phyloP scores from a whole-genome alignment of 2,797 vertebrate species.

The Fistularia commersonii region DNA sequence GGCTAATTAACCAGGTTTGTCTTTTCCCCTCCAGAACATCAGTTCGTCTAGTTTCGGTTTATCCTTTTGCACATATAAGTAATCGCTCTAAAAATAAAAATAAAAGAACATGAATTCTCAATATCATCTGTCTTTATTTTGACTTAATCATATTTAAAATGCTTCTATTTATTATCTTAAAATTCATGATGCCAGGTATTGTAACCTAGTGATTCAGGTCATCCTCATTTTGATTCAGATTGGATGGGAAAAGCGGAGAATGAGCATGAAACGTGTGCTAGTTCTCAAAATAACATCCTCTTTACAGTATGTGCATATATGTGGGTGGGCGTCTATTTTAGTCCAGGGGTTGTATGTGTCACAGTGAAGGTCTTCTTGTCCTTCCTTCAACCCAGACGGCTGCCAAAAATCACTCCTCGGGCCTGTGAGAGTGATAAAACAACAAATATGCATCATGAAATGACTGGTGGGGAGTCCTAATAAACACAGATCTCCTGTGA shows the following conservation, averaged over 20 bases:
- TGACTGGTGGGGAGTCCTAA: conserved; percentile 7
- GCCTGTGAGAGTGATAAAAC: conserved; percentile 21
- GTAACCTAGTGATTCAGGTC: neutral
- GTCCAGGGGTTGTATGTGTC: conserved; percentile 40
- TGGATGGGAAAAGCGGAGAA: neutral
- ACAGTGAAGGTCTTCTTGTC: conserved; percentile 51
- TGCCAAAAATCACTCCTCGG: conserved; percentile 29
- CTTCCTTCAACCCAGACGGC: conserved; percentile 37
- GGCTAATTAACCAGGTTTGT: conserved; percentile 1
- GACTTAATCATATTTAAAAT: too few species aligned
- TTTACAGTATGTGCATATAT: conserved; percentile 11
- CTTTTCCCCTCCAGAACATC: too few species aligned
- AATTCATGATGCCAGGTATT: too few species aligned
- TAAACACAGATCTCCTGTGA: conserved; percentile 15
- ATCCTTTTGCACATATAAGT: too few species aligned
- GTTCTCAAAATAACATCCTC: conserved; percentile 18
- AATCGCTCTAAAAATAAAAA: too few species aligned
- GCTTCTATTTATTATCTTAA: too few species aligned
- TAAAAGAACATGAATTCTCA: too few species aligned
- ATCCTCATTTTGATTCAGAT: neutral
- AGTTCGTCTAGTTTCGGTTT: too few species aligned
- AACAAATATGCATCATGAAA: conserved; percentile 6
- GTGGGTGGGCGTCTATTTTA: conserved; percentile 46
- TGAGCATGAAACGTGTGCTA: neutral
- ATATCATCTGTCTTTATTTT: too few species aligned